phyloP scores from a whole-genome alignment of 1,140 invertebrate genomes.

The Rhyzopertha dominica region DNA sequence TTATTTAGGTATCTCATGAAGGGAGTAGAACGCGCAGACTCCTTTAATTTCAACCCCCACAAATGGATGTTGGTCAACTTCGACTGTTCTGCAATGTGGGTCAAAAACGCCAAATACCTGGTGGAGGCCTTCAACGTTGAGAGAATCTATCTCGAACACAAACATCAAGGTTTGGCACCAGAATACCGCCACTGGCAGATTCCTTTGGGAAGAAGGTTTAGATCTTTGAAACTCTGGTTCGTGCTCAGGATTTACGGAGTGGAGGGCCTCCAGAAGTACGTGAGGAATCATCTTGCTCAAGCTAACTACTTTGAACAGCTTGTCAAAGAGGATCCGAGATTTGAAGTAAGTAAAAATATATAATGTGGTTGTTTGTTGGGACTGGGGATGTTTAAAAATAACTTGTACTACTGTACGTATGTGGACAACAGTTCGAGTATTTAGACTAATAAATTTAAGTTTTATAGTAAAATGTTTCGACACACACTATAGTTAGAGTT shows the following conservation, averaged over 20 bases:
- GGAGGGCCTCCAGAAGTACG: constrained; percentile 71
- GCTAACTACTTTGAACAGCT: constrained; percentile 74
- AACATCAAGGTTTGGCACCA: constrained; percentile 65
- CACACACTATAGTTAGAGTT: too few species aligned
- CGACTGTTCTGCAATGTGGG: constrained; percentile 86
- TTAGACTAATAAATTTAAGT: too few species aligned
- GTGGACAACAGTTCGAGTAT: too few species aligned
- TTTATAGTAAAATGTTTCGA: too few species aligned
- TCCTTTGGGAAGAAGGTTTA: constrained; percentile 82
- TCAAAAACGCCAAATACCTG: constrained; percentile 76
- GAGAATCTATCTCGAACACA: constrained; percentile 78
- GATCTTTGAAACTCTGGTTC: constrained; percentile 93
- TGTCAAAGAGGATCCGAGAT: constrained; percentile 65
- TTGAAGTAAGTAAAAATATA: too few species aligned
- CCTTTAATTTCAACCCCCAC: constrained; percentile 88
- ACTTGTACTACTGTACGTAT: too few species aligned
- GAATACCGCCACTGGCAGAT: constrained; percentile 97
- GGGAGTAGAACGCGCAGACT: constrained; percentile 78
- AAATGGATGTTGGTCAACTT: constrained; percentile 94
- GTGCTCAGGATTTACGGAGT: constrained; percentile 80
- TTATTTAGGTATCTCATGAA: constrained; percentile 58
- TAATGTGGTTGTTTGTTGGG: constrained; percentile 11
- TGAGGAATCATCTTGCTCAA: constrained; percentile 70
- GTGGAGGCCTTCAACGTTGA: constrained; percentile 89
- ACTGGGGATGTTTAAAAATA: too few species aligned